Evolutionary conservation across 2,888 invertebrate genomes (phyloP).

Genomic region (Protophormia terraenovae): DNA sequence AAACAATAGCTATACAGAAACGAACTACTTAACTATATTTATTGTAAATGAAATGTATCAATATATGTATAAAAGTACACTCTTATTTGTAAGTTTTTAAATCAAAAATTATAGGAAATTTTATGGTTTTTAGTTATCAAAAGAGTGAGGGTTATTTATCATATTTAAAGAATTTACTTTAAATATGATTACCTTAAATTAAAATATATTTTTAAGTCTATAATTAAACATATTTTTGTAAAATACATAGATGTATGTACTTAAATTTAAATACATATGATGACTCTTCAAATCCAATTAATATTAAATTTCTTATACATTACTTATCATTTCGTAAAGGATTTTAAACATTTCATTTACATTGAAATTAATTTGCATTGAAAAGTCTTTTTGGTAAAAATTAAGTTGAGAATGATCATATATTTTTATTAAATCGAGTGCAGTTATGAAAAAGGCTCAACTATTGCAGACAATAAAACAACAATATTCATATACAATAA

Average conservation of each 20-base stretch:
- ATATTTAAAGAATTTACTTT: no score
- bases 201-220: no score
- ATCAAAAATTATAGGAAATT: conserved; percentile 14
- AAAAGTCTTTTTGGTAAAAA: not conserved
- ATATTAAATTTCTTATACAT: conserved; percentile 30
- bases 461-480: conserved; percentile 47
- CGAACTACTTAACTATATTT: conserved; percentile 39
- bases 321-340: conserved; percentile 39
- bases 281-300: not conserved
- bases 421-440: conserved; percentile 34
- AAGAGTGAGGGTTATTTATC: no score
- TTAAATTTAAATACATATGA: not conserved
- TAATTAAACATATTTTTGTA: no score
- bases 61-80: not conserved
- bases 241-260: no score
- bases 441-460: conserved; percentile 43
- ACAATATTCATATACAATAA: conserved; percentile 53
- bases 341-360: conserved; percentile 29
- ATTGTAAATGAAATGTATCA: conserved; percentile 26
- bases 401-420: conserved; percentile 42
- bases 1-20: conserved; percentile 35
- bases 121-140: not conserved
- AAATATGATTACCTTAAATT: no score
- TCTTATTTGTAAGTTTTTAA: not conserved
- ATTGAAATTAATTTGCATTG: not conserved